A percentile compares a stretch with the other conserved stretches of the same genome.
Conservation (phyloP, 2,113 vertebrate genomes). For the Lamprologus speciosus region DNA sequence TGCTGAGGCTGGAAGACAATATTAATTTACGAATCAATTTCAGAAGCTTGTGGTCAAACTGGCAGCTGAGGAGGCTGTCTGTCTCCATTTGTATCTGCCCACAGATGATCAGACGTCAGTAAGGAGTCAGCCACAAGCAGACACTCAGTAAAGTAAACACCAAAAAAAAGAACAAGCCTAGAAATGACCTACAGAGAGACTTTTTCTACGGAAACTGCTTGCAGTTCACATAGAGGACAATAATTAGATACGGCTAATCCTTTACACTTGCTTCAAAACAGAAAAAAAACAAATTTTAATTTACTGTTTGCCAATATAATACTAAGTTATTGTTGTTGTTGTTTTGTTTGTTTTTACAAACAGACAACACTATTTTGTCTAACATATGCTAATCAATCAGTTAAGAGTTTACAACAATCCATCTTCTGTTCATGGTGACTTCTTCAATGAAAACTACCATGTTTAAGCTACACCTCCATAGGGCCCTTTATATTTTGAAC, state of each 20-base stretch:
- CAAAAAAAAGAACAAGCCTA: not conserved
- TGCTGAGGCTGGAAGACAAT: constrained; percentile 74
- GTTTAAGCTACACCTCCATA: not conserved
- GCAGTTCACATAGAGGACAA: not conserved
- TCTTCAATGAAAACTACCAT: not conserved
- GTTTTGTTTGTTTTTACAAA: not conserved
- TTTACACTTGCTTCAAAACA: not conserved
- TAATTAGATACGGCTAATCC: not conserved
- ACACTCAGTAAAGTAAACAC: not conserved
- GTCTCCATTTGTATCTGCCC: constrained; percentile 2
- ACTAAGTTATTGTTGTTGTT: not conserved
- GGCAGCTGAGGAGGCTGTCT: constrained; percentile 15
- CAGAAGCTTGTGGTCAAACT: constrained; percentile 22
- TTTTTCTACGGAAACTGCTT: not conserved
- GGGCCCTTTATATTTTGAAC: not conserved
- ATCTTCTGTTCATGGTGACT: not conserved
- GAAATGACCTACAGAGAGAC: not conserved
- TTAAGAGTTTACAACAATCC: not conserved
- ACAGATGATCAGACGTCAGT: not conserved
- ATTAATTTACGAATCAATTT: constrained; percentile 82
- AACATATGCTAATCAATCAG: not conserved
- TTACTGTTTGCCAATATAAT: not conserved
- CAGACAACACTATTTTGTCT: not conserved
- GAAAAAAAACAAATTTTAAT: not conserved
- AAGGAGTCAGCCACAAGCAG: not conserved